Evolutionary conservation across 2,888 invertebrate species (phyloP), one percentile per base, ranked within the genome.

Genomic region (Lithophane semibrunnea): DNA sequence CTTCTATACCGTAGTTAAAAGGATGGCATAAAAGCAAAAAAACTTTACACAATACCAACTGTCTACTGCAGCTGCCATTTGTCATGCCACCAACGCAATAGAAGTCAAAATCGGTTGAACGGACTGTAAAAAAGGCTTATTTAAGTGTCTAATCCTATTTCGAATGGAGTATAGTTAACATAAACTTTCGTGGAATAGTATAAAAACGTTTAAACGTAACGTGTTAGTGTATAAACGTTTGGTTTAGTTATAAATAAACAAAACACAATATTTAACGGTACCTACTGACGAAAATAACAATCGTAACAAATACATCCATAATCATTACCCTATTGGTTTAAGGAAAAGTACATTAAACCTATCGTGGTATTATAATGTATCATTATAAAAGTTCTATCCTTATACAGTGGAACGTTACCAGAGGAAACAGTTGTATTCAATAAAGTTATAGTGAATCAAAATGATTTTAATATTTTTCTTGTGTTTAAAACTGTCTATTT

Each of bases 401-500:
- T 18, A 73, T 52, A 60, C 63, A 16, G 24, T 13, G 3, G 16
- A 54, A 73, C 12, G 21, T 18, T 16, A 61, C 21, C n/a, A 52
- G 12, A 42, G 67, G 1, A 24, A 24, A 64, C 56, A 65, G 81
- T 64, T 29, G 81, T 70, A 9, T 42, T 52, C 3, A 56, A 21
- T 44, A 16, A 24, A 37, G 37, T 5, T 60, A 5, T 9, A 44
- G 49, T 82, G 29, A 77, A 56, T 58, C 64, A 83, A 77, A 73
- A 83, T 83, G 83, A 44, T 47, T 68, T 68, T 71, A 44, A 13
- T 82, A 56, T 21, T 73, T 8, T 18, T 77, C 13, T 37, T 83
- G 49, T 85, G 70, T 52, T 12, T 82, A 71, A 73, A 77, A 42
- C 52, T 85, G 0, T 61, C 63, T 1, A 13, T 82, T 61, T 29